Percentiles rank a stretch among this genome's conserved stretches.
phyloP scores from a whole-genome alignment of 2,113 vertebrate genomes.

The Desmodus rotundus region DNA sequence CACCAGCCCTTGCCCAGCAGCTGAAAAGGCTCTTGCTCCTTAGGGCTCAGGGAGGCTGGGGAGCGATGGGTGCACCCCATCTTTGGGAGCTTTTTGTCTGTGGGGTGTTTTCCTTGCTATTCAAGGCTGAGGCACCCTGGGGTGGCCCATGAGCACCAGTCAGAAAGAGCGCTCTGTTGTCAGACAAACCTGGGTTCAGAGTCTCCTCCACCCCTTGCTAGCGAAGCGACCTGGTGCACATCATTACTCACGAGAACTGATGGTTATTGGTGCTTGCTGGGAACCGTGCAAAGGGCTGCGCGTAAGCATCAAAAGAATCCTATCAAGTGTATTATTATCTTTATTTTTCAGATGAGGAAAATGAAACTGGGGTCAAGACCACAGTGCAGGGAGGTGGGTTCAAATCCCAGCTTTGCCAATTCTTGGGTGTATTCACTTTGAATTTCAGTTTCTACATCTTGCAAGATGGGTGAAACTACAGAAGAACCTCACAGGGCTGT shows the following conservation, averaged over 20 bases:
- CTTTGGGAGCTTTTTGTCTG: neutral
- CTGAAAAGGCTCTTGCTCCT: neutral
- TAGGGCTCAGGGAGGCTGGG: neutral
- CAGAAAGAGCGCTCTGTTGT: neutral
- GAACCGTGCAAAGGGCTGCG: neutral
- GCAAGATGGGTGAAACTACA: too few relatives aligned
- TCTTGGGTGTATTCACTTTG: too few relatives aligned
- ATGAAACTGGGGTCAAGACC: too few relatives aligned
- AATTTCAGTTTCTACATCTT: too few relatives aligned
- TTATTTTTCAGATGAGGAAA: too few relatives aligned
- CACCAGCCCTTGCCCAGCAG: neutral
- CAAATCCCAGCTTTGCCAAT: too few relatives aligned
- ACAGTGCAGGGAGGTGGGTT: too few relatives aligned
- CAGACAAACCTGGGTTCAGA: neutral
- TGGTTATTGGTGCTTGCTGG: rapidly evolving
- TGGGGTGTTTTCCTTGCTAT: neutral
- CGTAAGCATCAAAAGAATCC: neutral
- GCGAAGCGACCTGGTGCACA: rapidly evolving
- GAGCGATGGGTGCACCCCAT: neutral
- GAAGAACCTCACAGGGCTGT: too few relatives aligned
- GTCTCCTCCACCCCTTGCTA: neutral
- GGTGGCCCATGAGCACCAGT: neutral
- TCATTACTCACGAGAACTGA: neutral
- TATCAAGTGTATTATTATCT: too few relatives aligned
- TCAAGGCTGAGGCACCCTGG: neutral